These are phyloP conservation scores for Temnopleurus reevesii DNA, from an alignment of 53 echinoderm and acorn worm species.

Conservation along the genomic window DNA sequence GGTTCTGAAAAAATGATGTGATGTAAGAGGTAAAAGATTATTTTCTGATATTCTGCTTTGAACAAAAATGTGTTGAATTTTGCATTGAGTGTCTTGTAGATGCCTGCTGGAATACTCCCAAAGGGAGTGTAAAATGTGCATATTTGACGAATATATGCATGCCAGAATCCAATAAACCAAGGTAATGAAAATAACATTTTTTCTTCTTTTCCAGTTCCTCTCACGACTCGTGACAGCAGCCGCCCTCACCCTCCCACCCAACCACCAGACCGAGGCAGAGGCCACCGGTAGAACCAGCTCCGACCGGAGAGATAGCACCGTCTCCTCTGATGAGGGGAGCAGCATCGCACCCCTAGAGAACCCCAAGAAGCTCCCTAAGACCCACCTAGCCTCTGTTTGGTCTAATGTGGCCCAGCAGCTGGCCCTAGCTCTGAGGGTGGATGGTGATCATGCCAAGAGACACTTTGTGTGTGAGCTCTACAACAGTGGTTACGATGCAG, in stretches of 20 bases:
- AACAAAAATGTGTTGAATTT: too few relatives aligned
- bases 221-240: conserved; percentile 72
- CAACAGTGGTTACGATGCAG: conserved; percentile 87
- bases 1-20: too few relatives aligned
- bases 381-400: conserved; percentile 80
- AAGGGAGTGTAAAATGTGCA: too few relatives aligned
- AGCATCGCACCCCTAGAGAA: conserved; percentile 53
- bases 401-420: conserved; percentile 75
- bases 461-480: conserved; percentile 93
- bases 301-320: conserved; percentile 36
- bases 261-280: conserved; percentile 55
- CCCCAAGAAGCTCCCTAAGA: conserved; percentile 62
- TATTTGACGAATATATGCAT: too few relatives aligned
- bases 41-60: too few relatives aligned
- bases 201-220: conserved; percentile 67
- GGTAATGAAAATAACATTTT: too few relatives aligned
- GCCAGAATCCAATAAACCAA: neutral
- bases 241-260: conserved; percentile 71
- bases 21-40: too few relatives aligned
- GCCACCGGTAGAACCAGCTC: conserved; percentile 39
- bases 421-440: conserved; percentile 74
- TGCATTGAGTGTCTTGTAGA: too few relatives aligned
- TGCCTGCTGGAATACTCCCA: too few relatives aligned
- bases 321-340: conserved; percentile 10
- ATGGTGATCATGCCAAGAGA: conserved; percentile 80